Conservation (phyloP, 2,888 invertebrate species). For the Ashinkailepas kermadecensis region DNA sequence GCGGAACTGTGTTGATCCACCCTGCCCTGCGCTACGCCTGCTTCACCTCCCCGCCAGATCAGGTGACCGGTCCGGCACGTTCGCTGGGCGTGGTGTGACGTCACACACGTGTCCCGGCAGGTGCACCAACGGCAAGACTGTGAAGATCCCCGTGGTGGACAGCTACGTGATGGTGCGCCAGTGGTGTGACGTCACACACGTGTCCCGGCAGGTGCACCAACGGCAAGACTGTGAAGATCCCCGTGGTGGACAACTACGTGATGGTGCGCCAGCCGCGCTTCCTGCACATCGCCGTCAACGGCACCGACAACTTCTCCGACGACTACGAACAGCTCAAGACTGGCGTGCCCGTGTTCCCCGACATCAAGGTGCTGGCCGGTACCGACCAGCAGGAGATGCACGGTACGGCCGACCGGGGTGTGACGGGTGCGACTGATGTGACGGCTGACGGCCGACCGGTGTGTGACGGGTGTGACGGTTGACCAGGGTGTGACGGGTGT, state of each 20-base stretch:
- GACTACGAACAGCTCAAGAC: constrained; percentile 77
- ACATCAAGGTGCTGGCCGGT: constrained; percentile 55
- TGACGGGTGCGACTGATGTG: too few species aligned
- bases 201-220: constrained; percentile 57
- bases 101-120: constrained; percentile 41
- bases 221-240: constrained; percentile 62
- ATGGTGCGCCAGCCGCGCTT: constrained; percentile 80
- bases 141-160: constrained; percentile 67
- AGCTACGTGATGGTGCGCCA: constrained; percentile 81
- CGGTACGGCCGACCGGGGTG: background rate
- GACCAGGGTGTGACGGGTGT: too few species aligned
- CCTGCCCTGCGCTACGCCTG: too few species aligned
- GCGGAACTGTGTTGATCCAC: too few species aligned
- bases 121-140: constrained; percentile 64
- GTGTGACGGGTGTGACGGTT: too few species aligned
- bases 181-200: constrained; percentile 60
- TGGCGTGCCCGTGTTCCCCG: constrained; percentile 82
- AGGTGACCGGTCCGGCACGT: background rate
- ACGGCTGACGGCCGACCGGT: too few species aligned
- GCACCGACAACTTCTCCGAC: constrained; percentile 69
- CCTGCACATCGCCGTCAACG: constrained; percentile 73
- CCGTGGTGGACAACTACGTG: constrained; percentile 71
- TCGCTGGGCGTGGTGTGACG: too few species aligned
- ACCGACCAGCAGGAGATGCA: constrained; percentile 1
- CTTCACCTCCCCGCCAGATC: too few species aligned